Percentiles rank a stretch among this genome's conserved stretches.
phyloP scores from a whole-genome alignment of 92 coral and sea anemone species.

The Zoanthus sociatus region DNA sequence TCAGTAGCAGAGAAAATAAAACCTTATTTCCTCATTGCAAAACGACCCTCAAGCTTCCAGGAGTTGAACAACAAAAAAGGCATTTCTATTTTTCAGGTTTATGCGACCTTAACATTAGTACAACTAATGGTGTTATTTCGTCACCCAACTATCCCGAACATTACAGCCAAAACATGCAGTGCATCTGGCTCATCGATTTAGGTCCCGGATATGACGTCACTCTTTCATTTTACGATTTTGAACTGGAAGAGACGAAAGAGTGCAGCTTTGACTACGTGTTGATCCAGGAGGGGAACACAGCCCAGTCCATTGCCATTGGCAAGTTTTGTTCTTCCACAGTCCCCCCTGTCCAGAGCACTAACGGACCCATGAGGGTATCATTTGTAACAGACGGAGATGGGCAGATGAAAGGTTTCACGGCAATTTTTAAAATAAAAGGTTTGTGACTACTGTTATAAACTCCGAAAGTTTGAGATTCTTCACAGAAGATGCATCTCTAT shows the following conservation, averaged over 20 bases:
- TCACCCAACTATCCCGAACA: slow-evolving; percentile 30
- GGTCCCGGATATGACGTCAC: slow-evolving; percentile 39
- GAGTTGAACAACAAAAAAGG: not conserved
- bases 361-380: slow-evolving; percentile 34
- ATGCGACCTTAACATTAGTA: slow-evolving; percentile 14
- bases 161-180: not conserved
- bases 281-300: slow-evolving; percentile 27
- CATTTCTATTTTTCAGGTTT: slow-evolving; percentile 14
- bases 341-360: slow-evolving; percentile 29
- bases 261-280: slow-evolving; percentile 39
- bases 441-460: not conserved
- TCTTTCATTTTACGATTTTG: slow-evolving; percentile 26
- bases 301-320: slow-evolving; percentile 22
- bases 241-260: slow-evolving; percentile 23
- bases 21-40: not conserved
- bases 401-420: slow-evolving; percentile 25
- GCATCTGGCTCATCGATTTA: slow-evolving; percentile 36
- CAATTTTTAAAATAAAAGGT: slow-evolving; percentile 16
- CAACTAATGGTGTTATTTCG: not conserved
- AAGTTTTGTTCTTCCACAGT: slow-evolving; percentile 40
- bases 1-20: not conserved
- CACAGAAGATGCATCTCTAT: too few species aligned
- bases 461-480: not conserved
- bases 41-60: not conserved
- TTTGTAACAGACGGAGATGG: slow-evolving; percentile 19